phyloP scores from a whole-genome alignment of 2,797 vertebrate species.

The Sebastes dallii region DNA sequence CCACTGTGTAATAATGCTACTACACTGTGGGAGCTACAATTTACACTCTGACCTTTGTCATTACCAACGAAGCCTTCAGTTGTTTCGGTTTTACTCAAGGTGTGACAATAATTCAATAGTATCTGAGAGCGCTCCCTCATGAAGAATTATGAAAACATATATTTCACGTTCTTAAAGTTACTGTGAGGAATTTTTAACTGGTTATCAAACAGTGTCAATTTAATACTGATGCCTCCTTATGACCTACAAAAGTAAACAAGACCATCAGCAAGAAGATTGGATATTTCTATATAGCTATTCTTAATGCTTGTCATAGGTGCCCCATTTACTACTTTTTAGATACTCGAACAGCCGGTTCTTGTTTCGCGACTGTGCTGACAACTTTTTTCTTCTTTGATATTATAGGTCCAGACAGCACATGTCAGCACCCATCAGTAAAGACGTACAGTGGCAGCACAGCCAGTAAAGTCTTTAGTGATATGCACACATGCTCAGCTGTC shows the following conservation, averaged over 20 bases:
- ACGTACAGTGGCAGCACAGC: constrained; percentile 50
- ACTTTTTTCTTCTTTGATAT: constrained; percentile 44
- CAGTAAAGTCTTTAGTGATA: constrained; percentile 59
- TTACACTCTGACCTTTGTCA: background rate
- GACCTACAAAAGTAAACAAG: too few species aligned
- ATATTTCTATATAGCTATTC: too few species aligned
- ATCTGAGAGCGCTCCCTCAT: background rate
- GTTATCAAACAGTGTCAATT: too few species aligned
- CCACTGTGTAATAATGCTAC: background rate
- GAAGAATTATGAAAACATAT: background rate
- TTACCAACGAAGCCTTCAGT: background rate
- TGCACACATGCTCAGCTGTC: constrained; percentile 67
- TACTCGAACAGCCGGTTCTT: background rate
- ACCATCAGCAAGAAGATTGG: too few species aligned
- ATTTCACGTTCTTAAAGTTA: background rate
- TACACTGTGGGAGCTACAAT: background rate
- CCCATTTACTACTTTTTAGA: background rate
- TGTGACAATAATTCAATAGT: too few species aligned
- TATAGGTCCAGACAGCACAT: constrained; percentile 61
- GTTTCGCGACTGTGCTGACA: constrained; percentile 40
- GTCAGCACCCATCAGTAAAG: constrained; percentile 71
- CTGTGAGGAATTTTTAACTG: too few species aligned
- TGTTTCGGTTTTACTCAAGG: background rate
- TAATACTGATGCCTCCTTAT: too few species aligned
- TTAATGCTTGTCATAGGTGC: too few species aligned